Evolutionary conservation across 2,888 invertebrate genomes (phyloP), one percentile per base, ranked within the genome.

Genomic region (Hofmannophila pseudospretella): DNA sequence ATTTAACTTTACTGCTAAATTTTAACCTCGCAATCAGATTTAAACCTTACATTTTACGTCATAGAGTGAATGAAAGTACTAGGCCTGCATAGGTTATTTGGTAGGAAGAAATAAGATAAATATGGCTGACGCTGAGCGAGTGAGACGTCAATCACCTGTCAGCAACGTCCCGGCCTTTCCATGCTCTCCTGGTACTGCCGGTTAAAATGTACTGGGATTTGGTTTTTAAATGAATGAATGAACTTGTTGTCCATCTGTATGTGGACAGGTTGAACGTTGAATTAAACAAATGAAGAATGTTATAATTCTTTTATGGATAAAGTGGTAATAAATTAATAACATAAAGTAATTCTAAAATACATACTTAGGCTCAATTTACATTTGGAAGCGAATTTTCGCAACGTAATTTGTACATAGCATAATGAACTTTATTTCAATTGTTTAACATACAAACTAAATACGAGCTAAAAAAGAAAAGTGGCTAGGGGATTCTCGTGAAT

Each of bases 81-180:
- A 8, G 16, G 25, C 38, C 20, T 30, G 42, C 45, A 46, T 38
- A 42, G 32, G 32, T 32, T 47, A 28, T 34, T 51, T 68, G 51
- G 63, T 55, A 39, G 47, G 54, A 55, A 58, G 68, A 67, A 77
- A 77, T 76, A 74, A 79, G 72, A 79, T 81, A 80, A 84, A 85
- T 75, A 81, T 79, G 81, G 78, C 72, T 55, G 71, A 65, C 67
- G 62, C 62, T 64, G 73, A 61, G 58, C 75, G 78, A 86, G 85
- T 85, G 71, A 86, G 85, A 79, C 61, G 85, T 86, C 85, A 86
- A 85, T 86, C 85, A 85, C 68, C 76, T 82, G 85, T 86, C 85
- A 82, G 61, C 79, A 68, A 73, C 67, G 76, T 82, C 77, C 75
- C 74, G n/a, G 69, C 67, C 54, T 66, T 69, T 64, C 70, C 69